Conservation (phyloP, 2,113 vertebrate species). For the Edolisoma coerulescens region DNA sequence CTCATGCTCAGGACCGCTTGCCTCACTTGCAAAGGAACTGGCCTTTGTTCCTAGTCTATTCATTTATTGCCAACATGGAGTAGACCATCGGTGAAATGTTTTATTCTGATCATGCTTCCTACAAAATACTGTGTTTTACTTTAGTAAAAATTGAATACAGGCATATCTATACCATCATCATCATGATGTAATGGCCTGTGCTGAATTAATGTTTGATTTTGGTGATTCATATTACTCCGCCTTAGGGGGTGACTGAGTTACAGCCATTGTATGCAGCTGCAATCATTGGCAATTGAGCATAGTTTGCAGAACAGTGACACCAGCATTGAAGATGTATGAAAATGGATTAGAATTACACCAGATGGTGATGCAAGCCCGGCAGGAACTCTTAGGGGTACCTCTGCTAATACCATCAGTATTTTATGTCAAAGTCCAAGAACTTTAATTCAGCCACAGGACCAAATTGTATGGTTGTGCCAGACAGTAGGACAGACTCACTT, state of each 20-base stretch:
- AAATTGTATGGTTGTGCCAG: background rate
- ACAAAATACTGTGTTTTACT: background rate
- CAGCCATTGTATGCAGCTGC: background rate
- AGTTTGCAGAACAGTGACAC: background rate
- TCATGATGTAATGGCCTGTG: background rate
- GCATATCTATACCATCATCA: background rate
- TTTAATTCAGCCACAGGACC: slow-evolving; percentile 13
- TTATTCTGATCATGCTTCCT: background rate
- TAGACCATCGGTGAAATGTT: background rate
- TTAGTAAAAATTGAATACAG: background rate
- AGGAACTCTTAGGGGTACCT: background rate
- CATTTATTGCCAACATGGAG: background rate
- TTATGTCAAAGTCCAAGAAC: background rate
- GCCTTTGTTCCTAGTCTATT: background rate
- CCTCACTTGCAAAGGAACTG: background rate
- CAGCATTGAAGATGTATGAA: background rate
- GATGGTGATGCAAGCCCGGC: background rate
- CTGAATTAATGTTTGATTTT: background rate
- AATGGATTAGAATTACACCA: background rate
- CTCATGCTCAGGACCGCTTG: background rate
- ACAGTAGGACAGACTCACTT: background rate
- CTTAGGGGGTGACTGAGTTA: background rate
- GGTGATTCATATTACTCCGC: background rate
- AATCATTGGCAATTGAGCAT: background rate
- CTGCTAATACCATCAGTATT: background rate